Conservation (phyloP, 2,888 invertebrate genomes). For the Diadegma fenestrale region DNA sequence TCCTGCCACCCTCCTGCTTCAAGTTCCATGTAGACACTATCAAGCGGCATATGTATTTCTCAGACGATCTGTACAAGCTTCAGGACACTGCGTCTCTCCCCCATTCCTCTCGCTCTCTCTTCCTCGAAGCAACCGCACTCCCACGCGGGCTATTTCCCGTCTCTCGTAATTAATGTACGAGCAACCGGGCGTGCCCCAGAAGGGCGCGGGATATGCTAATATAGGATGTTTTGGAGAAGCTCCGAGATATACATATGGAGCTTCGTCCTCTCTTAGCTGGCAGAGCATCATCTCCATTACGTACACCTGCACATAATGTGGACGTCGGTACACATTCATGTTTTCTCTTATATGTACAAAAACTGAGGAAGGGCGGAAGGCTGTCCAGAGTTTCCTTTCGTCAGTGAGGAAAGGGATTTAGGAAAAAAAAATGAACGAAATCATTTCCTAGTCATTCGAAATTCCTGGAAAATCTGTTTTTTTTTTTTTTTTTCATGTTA, state of each 20-base stretch:
- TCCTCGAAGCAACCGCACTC: conserved; percentile 46
- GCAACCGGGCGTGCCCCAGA: conserved; percentile 62
- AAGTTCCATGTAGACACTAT: conserved; percentile 24
- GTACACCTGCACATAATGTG: conserved; percentile 37
- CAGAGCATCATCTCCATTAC: conserved; percentile 61
- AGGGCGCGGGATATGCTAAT: conserved; percentile 66
- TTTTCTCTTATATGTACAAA: background rate
- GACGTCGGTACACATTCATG: background rate
- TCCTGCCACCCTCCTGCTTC: conserved; percentile 16
- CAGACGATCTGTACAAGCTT: conserved; percentile 16
- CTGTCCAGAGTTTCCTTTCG: background rate
- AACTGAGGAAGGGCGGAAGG: background rate
- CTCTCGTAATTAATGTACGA: conserved; percentile 68
- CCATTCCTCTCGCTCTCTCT: conserved; percentile 18
- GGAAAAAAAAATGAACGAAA: too few relatives aligned
- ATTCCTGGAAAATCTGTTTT: too few relatives aligned
- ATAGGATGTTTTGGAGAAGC: conserved; percentile 61
- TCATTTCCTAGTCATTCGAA: too few relatives aligned
- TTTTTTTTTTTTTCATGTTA: background rate
- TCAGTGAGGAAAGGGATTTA: too few relatives aligned
- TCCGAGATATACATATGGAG: background rate
- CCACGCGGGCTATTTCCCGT: conserved; percentile 65
- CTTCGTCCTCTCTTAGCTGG: conserved; percentile 32
- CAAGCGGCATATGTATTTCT: conserved; percentile 20
- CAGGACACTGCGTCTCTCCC: conserved; percentile 12